A percentile compares a stretch with the other conserved stretches of the same genome.
These are phyloP conservation scores for Apis cerana DNA, from an alignment of 1,140 invertebrate species.

Conservation along the genomic window DNA sequence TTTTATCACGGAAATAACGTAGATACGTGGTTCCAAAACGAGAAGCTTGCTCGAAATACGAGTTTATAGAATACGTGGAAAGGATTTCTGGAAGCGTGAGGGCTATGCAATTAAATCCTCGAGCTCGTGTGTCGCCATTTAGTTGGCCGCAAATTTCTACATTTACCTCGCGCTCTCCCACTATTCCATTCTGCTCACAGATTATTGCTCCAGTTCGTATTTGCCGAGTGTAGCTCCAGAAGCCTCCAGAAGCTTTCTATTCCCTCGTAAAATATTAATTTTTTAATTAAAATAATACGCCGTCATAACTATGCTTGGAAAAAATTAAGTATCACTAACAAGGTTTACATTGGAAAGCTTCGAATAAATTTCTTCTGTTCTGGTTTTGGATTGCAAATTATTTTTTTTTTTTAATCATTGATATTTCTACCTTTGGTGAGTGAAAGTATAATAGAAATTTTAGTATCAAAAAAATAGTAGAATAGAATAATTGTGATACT, in stretches of 20 bases:
- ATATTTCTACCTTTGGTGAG: too few species aligned
- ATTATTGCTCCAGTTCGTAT: conserved; percentile 17
- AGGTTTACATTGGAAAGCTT: too few species aligned
- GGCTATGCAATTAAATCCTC: conserved; percentile 23
- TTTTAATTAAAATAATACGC: conserved; percentile 28
- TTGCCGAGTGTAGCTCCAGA: neutral
- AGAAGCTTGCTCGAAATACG: too few species aligned
- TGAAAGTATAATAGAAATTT: too few species aligned
- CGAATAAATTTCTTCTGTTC: too few species aligned
- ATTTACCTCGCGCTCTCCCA: neutral
- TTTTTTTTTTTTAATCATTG: too few species aligned
- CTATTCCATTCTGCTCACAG: neutral
- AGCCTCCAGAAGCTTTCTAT: neutral
- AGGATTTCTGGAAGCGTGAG: neutral
- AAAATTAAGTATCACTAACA: neutral
- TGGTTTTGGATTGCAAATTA: too few species aligned
- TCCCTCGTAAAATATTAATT: conserved; percentile 27
- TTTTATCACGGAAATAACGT: neutral
- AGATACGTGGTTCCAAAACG: too few species aligned
- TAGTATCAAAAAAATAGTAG: too few species aligned
- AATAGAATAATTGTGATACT: too few species aligned
- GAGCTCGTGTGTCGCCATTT: conserved; percentile 14
- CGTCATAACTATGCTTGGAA: neutral
- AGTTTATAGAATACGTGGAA: conserved; percentile 1
- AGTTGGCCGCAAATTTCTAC: conserved; percentile 35